Evolutionary conservation across 1,140 invertebrate species (phyloP).

Genomic region (Calycopis cecrops): DNA sequence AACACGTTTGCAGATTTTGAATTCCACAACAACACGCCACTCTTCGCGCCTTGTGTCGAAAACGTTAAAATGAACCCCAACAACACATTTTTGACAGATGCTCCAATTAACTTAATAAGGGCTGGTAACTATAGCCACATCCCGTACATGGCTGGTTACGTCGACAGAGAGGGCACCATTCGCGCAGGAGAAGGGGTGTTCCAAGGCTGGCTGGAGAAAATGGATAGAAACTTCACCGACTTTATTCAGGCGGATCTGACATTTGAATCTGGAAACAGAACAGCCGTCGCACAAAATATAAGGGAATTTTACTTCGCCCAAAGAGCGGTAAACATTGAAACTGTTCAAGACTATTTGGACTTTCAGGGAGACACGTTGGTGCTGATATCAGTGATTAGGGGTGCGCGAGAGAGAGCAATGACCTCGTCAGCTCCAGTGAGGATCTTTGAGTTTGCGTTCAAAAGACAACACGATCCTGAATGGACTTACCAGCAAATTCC

Average conservation of each 20-base stretch:
- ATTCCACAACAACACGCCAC: constrained; percentile 46
- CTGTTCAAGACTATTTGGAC: constrained; percentile 54
- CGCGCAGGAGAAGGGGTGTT: constrained; percentile 39
- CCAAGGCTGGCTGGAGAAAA: constrained; percentile 38
- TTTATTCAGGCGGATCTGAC: constrained; percentile 51
- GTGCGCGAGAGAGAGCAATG: constrained; percentile 37
- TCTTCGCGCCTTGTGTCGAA: constrained; percentile 61
- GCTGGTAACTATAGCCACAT: constrained; percentile 51
- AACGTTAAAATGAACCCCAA: constrained; percentile 34
- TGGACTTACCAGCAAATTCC: constrained; percentile 49
- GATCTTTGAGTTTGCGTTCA: constrained; percentile 45
- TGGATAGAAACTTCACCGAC: constrained; percentile 49
- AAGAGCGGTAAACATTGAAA: constrained; percentile 40
- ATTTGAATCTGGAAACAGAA: constrained; percentile 33
- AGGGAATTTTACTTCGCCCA: constrained; percentile 49
- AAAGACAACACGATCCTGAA: constrained; percentile 41
- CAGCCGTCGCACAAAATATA: constrained; percentile 32
- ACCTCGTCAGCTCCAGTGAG: constrained; percentile 41
- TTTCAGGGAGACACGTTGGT: constrained; percentile 54
- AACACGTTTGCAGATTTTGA: constrained; percentile 33
- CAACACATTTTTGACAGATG: constrained; percentile 42
- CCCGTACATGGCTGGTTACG: constrained; percentile 50
- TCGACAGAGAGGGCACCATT: constrained; percentile 54
- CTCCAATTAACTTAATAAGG: constrained; percentile 46
- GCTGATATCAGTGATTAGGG: constrained; percentile 42